Evolutionary conservation across 2,113 vertebrate genomes (phyloP), one percentile per base, ranked within the genome.

Genomic region (Gallinago undulata): DNA sequence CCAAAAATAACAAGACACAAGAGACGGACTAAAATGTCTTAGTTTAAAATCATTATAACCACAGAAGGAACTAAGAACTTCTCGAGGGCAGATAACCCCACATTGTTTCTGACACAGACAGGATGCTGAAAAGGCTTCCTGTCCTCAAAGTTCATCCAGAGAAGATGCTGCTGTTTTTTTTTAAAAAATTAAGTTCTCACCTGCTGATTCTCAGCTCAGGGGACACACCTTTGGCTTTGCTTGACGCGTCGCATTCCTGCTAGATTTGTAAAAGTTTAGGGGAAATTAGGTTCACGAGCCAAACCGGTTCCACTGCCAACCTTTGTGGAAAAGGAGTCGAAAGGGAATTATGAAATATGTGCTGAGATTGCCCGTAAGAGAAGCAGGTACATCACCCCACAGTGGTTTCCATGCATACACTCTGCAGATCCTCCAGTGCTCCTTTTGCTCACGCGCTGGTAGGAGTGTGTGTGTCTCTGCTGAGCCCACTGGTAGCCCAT

Each of bases 401-500:
- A 2, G 15, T 43, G 47, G 13, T 74, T 70, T 78, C 47, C 55
- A 14, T 45, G 57, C n/a, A 25, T 0, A 0, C 15, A 33, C 15
- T 30, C 21, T 55, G 41, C 41, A 43, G 21, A 16, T 35, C 39
- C 0, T 0, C 30, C 59, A 56, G 45, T 0, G 5, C 18, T 77
- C 59, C 55, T 57, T 84, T 30, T 43, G 73, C 55, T 45, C 9
- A 0, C 31, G 13, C 6, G 0, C 41, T 19, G 47, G 56, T 37
- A 68, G 35, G 30, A 39, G 12, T 3, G 18, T 11, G 5, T 6
- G 4, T 14, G 7, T 37, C 39, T 39, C 39, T 39, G 39, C 39
- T 39, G 39, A 39, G 25, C 33, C 53, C 30, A 1, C 28, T 41
- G 66, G 11, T 56, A 25, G 23, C n/a, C 60, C 67, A 25, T 11